Conservation (phyloP, 1,140 invertebrate genomes). For the Polyergus mexicanus region DNA sequence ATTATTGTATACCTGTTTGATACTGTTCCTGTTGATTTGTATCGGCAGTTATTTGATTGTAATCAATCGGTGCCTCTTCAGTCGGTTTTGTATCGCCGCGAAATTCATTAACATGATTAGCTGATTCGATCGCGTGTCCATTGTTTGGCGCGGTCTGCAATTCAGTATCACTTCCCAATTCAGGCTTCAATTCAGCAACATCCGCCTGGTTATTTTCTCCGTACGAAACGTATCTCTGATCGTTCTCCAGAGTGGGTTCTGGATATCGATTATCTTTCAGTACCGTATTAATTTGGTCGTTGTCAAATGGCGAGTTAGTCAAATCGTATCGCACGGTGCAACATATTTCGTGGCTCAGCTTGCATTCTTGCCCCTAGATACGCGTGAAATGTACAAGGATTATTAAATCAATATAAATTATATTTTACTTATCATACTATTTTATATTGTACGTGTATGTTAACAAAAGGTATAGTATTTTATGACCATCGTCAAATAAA, state of each 20-base stretch:
- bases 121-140: neutral
- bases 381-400: neutral
- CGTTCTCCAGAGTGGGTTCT: conserved; percentile 37
- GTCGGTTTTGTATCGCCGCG: neutral
- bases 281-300: conserved; percentile 58
- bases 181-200: neutral
- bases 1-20: conserved; percentile 11
- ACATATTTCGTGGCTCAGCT: conserved; percentile 78
- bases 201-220: conserved; percentile 51
- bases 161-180: neutral
- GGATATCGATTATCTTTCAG: conserved; percentile 33
- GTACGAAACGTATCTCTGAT: conserved; percentile 31
- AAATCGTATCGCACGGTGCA: conserved; percentile 75
- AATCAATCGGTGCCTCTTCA: conserved; percentile 17
- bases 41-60: conserved; percentile 28
- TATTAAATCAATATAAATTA: neutral
- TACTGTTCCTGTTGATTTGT: conserved; percentile 20
- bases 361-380: conserved; percentile 78
- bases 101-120: neutral
- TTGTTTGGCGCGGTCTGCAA: neutral
- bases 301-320: conserved; percentile 3
- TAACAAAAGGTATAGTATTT: no score
- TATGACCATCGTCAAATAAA: no score
- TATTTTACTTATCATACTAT: no score
- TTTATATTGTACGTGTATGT: neutral